These are phyloP conservation scores for Cryptoleucopteryx plumbea DNA, from an alignment of 2,113 vertebrate species.

Conservation along the genomic window DNA sequence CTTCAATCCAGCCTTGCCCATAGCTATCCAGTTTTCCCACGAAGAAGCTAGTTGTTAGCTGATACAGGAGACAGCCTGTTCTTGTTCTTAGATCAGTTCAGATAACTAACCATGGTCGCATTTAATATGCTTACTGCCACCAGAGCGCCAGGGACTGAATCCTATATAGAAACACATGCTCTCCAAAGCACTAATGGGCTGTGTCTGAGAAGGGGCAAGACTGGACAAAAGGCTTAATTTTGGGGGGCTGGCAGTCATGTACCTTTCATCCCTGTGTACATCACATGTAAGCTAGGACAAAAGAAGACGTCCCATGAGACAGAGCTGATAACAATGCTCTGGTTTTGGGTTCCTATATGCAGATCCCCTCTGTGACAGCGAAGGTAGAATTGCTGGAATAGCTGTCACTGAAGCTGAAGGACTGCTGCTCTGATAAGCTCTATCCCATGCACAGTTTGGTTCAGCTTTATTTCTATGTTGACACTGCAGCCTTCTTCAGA, in stretches of 20 bases:
- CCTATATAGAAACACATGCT: neutral
- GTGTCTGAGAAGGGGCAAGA: neutral
- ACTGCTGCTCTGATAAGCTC: neutral
- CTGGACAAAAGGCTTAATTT: neutral
- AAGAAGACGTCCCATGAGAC: neutral
- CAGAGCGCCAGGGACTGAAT: neutral
- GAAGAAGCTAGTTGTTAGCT: neutral
- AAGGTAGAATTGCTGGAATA: neutral
- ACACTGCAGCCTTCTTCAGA: neutral
- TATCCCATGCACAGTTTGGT: neutral
- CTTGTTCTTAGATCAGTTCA: neutral
- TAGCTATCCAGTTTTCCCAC: neutral
- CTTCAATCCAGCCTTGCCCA: neutral
- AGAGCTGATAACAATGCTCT: neutral
- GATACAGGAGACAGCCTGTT: neutral
- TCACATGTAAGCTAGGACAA: neutral
- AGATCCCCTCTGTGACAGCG: fast-evolving
- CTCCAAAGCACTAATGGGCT: neutral
- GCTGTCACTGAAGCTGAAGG: neutral
- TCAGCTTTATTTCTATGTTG: neutral
- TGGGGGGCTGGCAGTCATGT: neutral
- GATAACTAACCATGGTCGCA: neutral
- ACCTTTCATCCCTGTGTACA: neutral
- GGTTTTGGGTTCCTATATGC: neutral
- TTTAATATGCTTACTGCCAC: neutral